Evolutionary conservation across 2,113 vertebrate genomes (phyloP).

Genomic region (Brachyistius frenatus): DNA sequence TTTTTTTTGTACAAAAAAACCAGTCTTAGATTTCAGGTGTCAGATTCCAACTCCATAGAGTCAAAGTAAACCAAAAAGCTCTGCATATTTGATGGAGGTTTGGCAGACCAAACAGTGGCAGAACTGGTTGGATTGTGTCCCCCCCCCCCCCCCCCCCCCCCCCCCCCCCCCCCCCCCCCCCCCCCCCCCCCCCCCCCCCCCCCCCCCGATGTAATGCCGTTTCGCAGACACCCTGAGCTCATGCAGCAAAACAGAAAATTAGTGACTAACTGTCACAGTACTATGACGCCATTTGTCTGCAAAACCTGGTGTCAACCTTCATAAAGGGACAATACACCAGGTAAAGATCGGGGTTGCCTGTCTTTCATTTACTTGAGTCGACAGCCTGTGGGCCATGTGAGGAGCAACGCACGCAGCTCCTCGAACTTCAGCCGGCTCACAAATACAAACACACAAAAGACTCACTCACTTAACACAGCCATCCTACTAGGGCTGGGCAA

Average conservation of each 20-base stretch:
- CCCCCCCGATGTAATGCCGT: not conserved
- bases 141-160: too few relatives aligned
- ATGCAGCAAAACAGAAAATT: constrained; percentile 7
- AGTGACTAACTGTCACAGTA: constrained; percentile 40
- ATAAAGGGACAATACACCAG: not conserved
- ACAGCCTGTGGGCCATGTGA: not conserved
- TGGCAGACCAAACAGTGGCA: constrained; percentile 38
- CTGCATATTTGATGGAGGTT: not conserved
- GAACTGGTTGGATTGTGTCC: constrained; percentile 53
- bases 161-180: too few relatives aligned
- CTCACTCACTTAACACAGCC: too few relatives aligned
- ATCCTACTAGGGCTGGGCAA: too few relatives aligned
- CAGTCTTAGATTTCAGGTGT: too few relatives aligned
- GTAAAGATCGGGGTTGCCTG: not conserved
- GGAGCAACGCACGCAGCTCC: not conserved
- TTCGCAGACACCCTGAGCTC: constrained; percentile 9
- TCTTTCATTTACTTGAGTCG: not conserved
- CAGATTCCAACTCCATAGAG: not conserved
- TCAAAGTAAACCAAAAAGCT: not conserved
- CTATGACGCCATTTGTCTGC: not conserved
- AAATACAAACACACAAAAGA: too few relatives aligned
- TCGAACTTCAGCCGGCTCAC: too few relatives aligned
- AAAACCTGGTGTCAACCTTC: constrained; percentile 4
- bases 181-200: too few relatives aligned
- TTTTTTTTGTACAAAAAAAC: too few relatives aligned